Evolutionary conservation across 2,113 vertebrate genomes (phyloP), one percentile per base, ranked within the genome.

Genomic region (Propithecus coquereli): DNA sequence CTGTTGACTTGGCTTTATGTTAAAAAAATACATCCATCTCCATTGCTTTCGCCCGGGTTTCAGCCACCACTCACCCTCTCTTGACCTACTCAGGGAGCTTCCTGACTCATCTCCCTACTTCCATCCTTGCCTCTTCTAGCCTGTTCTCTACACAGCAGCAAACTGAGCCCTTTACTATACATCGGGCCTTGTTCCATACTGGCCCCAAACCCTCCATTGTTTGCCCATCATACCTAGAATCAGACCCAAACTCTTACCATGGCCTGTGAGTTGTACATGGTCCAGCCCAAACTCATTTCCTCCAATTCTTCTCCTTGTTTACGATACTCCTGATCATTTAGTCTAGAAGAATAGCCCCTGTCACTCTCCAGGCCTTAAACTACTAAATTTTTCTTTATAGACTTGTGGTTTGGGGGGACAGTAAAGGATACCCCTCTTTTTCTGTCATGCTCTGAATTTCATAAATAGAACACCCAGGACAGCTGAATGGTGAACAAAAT

Each of bases 361-460:
- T 63, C 20, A 57, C 16, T 87, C 45, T 79, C 68, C 52, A 34
- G 54, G 14, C 20, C 18, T 77, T 54, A 18, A 61, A 43, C 43
- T 34, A n/a, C 71, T 96, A 66, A 65, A n/a, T 76, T 94, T 71
- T 95, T 70, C 63, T 88, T 91, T 52, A n/a, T 63, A 82, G 17
- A 30, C 76, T 87, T 90, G 43, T 61, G 54, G 63, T 74, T 89
- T 90, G 4, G 43, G 50, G 6, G 52, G 25, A 47, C 16, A 50
- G 32, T 54, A 82, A 82, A 65, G n/a, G 45, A 90, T 18, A 63
- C 23, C 4, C 22, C 18, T 54, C 20, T 76, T 68, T 74, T 54
- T 30, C 27, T 89, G 27, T 82, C 9, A 63, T 65, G 32, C 88
- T 94, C 54, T 61, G 47, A 87, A 61, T 84, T 97, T 92, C 93